Conservation (phyloP, 2,797 vertebrate species). For the Pipistrellus nathusii region DNA sequence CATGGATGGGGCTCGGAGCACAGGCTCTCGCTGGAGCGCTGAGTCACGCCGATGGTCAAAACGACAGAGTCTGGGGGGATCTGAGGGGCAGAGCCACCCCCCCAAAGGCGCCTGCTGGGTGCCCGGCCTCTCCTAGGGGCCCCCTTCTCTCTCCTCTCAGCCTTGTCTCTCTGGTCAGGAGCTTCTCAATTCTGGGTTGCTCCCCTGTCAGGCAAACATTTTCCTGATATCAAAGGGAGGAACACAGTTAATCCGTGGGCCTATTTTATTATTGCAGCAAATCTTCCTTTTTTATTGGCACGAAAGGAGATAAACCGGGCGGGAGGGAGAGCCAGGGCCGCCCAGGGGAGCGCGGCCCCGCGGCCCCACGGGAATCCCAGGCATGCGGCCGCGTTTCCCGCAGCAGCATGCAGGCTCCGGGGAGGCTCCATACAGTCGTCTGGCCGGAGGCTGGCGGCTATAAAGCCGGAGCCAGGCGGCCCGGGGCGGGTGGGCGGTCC, state of each 20-base stretch:
- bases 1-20: background rate
- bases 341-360: background rate
- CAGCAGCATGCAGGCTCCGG: background rate
- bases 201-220: background rate
- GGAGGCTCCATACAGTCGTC: background rate
- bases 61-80: background rate
- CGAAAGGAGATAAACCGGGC: conserved; percentile 29
- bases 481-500: background rate
- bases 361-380: background rate
- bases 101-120: no score
- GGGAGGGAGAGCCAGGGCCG: background rate
- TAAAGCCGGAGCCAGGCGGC: conserved; percentile 3
- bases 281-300: conserved; percentile 54
- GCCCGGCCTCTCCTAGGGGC: no score
- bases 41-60: fast-evolving
- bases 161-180: background rate
- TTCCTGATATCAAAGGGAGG: background rate
- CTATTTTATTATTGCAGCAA: conserved; percentile 21
- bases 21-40: background rate
- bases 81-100: background rate
- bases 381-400: background rate
- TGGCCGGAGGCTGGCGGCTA: background rate
- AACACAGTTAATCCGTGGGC: background rate
- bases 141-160: background rate
- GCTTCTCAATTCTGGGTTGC: background rate